Conservation (phyloP, 2,797 vertebrate species). For the Carduelis carduelis region DNA sequence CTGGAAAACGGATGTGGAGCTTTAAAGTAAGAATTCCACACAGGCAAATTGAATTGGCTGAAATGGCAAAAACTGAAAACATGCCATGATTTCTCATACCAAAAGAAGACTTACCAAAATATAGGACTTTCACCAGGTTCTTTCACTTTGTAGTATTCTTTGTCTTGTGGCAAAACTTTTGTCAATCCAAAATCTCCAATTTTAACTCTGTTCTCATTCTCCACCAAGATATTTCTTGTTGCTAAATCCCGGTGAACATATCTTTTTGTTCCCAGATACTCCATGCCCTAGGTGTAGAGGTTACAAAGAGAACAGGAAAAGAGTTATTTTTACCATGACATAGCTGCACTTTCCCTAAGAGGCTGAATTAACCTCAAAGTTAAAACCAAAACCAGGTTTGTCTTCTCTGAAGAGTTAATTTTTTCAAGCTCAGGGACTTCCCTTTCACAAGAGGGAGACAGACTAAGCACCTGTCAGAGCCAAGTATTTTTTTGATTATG, state of each 20-base stretch:
- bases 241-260: slow-evolving; percentile 97
- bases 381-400: not conserved
- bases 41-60: not conserved
- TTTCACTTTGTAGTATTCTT: slow-evolving; percentile 97
- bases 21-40: not conserved
- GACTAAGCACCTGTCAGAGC: not conserved
- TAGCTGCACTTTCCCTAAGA: not conserved
- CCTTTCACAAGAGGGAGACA: not conserved
- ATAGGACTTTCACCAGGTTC: slow-evolving; percentile 98
- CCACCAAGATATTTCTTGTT: slow-evolving; percentile 95
- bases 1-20: not conserved
- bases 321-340: not conserved
- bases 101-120: slow-evolving; percentile 87
- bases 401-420: not conserved
- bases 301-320: not conserved
- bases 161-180: slow-evolving; percentile 95
- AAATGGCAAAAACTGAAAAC: not conserved
- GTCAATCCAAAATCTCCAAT: slow-evolving; percentile 98
- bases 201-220: slow-evolving; percentile 96
- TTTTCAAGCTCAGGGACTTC: not conserved
- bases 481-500: not conserved
- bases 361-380: not conserved
- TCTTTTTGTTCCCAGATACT: slow-evolving; percentile 91
- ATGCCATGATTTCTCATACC: not conserved
- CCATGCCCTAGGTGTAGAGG: slow-evolving; percentile 86